These are phyloP conservation scores for Synanthedon andrenaeformis DNA, from an alignment of 2,888 invertebrate genomes.

Conservation along the genomic window DNA sequence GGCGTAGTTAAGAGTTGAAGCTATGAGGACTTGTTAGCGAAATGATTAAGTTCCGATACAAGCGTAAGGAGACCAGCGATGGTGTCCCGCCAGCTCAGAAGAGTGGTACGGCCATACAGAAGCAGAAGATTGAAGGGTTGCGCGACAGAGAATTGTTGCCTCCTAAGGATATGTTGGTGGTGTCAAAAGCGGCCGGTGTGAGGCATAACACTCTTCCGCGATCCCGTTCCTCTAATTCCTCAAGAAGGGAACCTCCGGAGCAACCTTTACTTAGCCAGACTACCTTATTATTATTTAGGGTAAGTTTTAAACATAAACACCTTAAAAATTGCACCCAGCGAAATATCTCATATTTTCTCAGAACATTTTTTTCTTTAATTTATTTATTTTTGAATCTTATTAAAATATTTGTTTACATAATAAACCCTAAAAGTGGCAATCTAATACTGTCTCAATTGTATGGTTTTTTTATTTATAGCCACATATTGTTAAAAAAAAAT, in stretches of 20 bases:
- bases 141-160: constrained; percentile 56
- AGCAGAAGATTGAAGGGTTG: constrained; percentile 60
- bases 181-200: constrained; percentile 49
- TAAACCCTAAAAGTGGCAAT: too few species aligned
- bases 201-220: constrained; percentile 60
- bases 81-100: constrained; percentile 25
- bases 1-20: constrained; percentile 18
- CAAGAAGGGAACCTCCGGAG: constrained; percentile 32
- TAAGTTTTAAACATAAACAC: constrained; percentile 32
- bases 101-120: constrained; percentile 48
- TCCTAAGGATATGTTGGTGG: constrained; percentile 53
- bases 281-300: constrained; percentile 54
- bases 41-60: constrained; percentile 77
- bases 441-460: too few species aligned
- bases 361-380: background rate
- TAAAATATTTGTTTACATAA: too few species aligned
- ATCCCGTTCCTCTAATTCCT: constrained; percentile 39
- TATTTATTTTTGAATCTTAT: too few species aligned
- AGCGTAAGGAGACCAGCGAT: constrained; percentile 69
- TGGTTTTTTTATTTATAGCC: too few species aligned
- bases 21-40: constrained; percentile 46
- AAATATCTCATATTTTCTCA: background rate
- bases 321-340: background rate
- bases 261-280: constrained; percentile 39
- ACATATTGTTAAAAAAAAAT: too few species aligned